Evolutionary conservation across 2,888 invertebrate species (phyloP).

Genomic region (Lysandra bellargus): DNA sequence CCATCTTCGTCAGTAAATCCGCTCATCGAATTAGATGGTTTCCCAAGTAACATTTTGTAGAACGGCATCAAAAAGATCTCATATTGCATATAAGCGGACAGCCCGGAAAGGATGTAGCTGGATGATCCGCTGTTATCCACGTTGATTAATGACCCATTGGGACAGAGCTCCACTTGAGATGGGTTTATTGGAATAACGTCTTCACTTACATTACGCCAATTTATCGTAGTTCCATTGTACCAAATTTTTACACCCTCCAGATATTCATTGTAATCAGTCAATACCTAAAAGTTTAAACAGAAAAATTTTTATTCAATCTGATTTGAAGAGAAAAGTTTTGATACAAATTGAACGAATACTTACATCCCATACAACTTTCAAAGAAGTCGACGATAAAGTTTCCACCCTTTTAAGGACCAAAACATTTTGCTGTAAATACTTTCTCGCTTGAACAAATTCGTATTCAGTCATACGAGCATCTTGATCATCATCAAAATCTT

Average conservation of each 20-base stretch:
- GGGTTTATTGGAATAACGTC: slow-evolving; percentile 57
- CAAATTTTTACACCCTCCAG: slow-evolving; percentile 86
- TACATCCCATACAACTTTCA: slow-evolving; percentile 91
- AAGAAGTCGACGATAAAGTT: slow-evolving; percentile 87
- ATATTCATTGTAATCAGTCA: slow-evolving; percentile 78
- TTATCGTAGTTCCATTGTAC: slow-evolving; percentile 72
- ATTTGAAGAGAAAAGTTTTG: slow-evolving; percentile 30
- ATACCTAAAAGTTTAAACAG: slow-evolving; percentile 56
- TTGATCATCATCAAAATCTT: slow-evolving; percentile 60
- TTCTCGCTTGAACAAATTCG: slow-evolving; percentile 88
- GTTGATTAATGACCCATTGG: slow-evolving; percentile 84
- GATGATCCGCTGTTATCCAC: slow-evolving; percentile 85
- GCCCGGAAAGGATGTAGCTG: slow-evolving; percentile 86
- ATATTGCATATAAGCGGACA: slow-evolving; percentile 92
- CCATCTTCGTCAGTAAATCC: slow-evolving; percentile 93
- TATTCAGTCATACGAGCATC: slow-evolving; percentile 83
- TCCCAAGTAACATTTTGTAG: slow-evolving; percentile 92
- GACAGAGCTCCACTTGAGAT: slow-evolving; percentile 60
- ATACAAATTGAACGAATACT: slow-evolving; percentile 52
- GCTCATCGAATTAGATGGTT: slow-evolving; percentile 94
- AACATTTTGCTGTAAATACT: slow-evolving; percentile 89
- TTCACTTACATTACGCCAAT: slow-evolving; percentile 70
- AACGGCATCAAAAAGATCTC: slow-evolving; percentile 96
- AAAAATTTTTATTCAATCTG: slow-evolving; percentile 31
- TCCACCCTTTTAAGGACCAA: slow-evolving; percentile 85